Base-by-base conservation (phyloP, 1,140 invertebrate species). In the Dinoponera quadriceps region DNA sequence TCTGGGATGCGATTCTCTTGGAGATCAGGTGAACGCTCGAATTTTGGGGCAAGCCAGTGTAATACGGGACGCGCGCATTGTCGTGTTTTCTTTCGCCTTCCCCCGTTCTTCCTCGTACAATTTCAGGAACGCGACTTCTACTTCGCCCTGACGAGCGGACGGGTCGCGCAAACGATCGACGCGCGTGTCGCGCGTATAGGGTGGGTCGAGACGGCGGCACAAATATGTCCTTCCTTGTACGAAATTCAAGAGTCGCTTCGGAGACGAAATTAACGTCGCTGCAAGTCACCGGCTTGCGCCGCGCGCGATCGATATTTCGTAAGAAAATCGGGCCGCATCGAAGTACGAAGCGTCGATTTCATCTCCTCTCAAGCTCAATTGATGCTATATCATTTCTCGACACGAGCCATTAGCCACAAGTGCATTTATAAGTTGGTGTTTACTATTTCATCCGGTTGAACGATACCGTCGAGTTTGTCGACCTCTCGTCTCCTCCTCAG, bases 111-210 rank as follows among this genome's bases (percentile, higher is more conserved):
- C 25, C 38, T 69, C 49, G 29, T 33, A 69, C 13, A 57, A 59
- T 71, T 80, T 69, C 65, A 80, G 14, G 75, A 80, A 80, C 69
- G 33, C 22, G 65, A 69, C 57, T 51, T 78, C 57, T 55, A 57
- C 57, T 25, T 48, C 63, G 2, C 5, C 33, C 63, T 22, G 18
- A 44, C 25, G 65, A 44, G 14, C 25, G 29, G 22, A 44, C 44
- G 48, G 20, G 29, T 33, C 29, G 27, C 63, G 51, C 54, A 55
- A 33, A 68, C 44, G 44, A 69, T 55, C 63, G 51, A 38, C 16
- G 22, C 51, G 55, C 29, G 16, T 54, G 16, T 27, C 60, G 44
- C 18, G 20, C 25, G 44, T 20, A 33, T 57, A 18, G 51, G 38
- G 38, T 44, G 38, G 38, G 38, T 44, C 33, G 22, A 29, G 7